These are phyloP conservation scores for Aphidius gifuensis DNA, from an alignment of 1,140 invertebrate species.

Conservation along the genomic window DNA sequence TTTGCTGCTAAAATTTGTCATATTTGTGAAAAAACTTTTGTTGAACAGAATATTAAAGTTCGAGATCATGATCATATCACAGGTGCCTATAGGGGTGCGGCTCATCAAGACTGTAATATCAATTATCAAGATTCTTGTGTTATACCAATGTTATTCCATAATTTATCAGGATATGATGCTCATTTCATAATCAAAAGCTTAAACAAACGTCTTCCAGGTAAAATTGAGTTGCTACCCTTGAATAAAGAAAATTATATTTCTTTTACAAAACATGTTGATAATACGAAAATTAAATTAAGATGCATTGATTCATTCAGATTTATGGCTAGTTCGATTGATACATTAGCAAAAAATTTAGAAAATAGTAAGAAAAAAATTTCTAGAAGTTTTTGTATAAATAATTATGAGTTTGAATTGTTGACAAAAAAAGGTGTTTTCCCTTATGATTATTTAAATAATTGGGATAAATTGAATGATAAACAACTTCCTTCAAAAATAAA, in stretches of 20 bases:
- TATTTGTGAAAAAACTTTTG: background rate
- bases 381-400: constrained; percentile 15
- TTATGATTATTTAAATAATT: constrained; percentile 36
- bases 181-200: constrained; percentile 38
- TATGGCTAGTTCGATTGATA: no score
- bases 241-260: no score
- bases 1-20: no score
- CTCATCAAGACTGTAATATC: constrained; percentile 39
- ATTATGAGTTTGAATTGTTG: constrained; percentile 27
- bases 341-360: no score
- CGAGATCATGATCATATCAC: constrained; percentile 19
- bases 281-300: no score
- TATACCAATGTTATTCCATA: constrained; percentile 49
- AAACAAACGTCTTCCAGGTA: no score
- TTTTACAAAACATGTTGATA: no score
- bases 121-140: constrained; percentile 33
- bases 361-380: no score
- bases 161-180: constrained; percentile 43
- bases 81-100: constrained; percentile 32
- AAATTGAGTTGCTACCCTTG: no score
- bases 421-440: constrained; percentile 31
- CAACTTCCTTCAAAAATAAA: constrained; percentile 26
- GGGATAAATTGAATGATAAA: constrained; percentile 31
- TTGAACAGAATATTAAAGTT: background rate
- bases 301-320: no score